phyloP scores from a whole-genome alignment of 2,888 invertebrate species.

The Malachius bipustulatus region DNA sequence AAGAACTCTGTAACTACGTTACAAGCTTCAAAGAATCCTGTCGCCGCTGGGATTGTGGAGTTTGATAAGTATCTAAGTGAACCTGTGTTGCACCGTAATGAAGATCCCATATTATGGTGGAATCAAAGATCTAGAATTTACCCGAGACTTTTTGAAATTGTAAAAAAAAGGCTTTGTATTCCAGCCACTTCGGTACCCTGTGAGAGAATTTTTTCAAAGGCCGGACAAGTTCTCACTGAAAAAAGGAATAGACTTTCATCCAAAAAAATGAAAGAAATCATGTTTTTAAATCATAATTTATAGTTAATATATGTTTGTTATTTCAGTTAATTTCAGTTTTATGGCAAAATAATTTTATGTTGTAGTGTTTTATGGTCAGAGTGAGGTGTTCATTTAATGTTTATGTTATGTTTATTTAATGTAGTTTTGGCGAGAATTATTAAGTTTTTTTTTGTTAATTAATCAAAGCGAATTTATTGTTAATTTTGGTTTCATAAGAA shows the following conservation, averaged over 20 bases:
- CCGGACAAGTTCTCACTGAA: slow-evolving; percentile 18
- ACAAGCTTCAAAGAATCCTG: slow-evolving; percentile 12
- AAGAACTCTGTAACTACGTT: too few species aligned
- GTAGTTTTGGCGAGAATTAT: too few species aligned
- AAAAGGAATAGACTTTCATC: slow-evolving; percentile 17
- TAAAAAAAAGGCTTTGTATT: slow-evolving; percentile 17
- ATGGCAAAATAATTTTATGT: too few species aligned
- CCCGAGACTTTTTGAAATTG: slow-evolving; percentile 16
- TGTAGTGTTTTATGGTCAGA: too few species aligned
- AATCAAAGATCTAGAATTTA: slow-evolving; percentile 15
- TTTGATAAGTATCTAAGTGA: slow-evolving; percentile 19
- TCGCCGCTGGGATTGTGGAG: slow-evolving; percentile 17
- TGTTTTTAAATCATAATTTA: slow-evolving; percentile 11
- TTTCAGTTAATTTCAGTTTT: too few species aligned
- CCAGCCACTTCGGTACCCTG: slow-evolving; percentile 21
- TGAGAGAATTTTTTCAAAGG: slow-evolving; percentile 21
- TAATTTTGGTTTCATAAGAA: too few species aligned
- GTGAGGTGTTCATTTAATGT: too few species aligned
- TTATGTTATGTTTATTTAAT: too few species aligned
- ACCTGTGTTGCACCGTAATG: slow-evolving; percentile 13
- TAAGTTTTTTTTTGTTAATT: too few species aligned
- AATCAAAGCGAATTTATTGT: too few species aligned
- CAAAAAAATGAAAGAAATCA: slow-evolving; percentile 14
- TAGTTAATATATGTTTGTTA: slow-evolving; percentile 3
- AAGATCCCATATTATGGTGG: slow-evolving; percentile 21